Evolutionary conservation across 2,797 vertebrate species (phyloP).

Genomic region (Sorex maritimensis): DNA sequence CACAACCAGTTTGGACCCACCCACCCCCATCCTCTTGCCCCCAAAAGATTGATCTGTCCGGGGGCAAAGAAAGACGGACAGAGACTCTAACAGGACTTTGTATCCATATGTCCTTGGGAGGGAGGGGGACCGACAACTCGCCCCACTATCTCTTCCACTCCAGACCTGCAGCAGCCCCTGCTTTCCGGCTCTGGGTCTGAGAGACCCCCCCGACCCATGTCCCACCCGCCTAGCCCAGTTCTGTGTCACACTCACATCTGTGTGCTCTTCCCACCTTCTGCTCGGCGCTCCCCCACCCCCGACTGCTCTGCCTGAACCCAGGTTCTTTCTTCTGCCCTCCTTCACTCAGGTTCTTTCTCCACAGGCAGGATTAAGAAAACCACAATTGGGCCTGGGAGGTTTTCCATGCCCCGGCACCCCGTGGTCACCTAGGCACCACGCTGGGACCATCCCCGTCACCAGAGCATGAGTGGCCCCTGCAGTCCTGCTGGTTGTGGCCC

Average conservation of each 20-base stretch:
- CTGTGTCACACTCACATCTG: slow-evolving; percentile 32
- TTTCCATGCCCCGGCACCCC: no score
- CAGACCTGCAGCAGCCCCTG: neutral
- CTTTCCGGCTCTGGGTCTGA: neutral
- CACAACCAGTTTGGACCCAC: no score
- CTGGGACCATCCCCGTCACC: no score
- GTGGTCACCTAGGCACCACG: no score
- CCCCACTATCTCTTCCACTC: neutral
- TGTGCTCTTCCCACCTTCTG: neutral
- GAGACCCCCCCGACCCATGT: neutral
- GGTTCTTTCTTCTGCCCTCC: neutral
- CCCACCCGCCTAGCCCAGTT: neutral
- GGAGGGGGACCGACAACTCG: slow-evolving; percentile 19
- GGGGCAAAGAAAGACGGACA: slow-evolving; percentile 16
- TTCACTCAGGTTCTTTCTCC: slow-evolving; percentile 1
- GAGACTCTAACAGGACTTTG: neutral
- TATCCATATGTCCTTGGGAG: neutral
- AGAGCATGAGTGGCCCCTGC: no score
- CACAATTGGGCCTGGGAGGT: neutral
- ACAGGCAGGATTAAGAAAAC: neutral
- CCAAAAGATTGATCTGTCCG: neutral
- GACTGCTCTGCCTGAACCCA: neutral
- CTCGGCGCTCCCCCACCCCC: neutral
- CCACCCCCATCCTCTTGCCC: neutral
- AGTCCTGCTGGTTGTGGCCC: no score